Evolutionary conservation across 2,888 invertebrate genomes (phyloP).

Genomic region (Melanostoma mellinum): DNA sequence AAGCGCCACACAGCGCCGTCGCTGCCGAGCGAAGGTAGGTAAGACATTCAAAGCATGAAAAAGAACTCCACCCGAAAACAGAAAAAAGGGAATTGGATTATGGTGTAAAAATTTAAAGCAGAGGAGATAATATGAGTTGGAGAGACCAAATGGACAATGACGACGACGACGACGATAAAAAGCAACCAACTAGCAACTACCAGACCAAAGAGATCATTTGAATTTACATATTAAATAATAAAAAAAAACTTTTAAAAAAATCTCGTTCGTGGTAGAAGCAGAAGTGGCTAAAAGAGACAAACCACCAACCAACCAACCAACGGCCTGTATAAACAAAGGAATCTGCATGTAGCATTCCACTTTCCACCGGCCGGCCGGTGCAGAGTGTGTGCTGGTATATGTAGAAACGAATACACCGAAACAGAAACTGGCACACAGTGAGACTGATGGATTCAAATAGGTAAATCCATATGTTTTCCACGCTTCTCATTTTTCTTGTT

Average conservation of each 20-base stretch:
- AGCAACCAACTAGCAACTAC: not conserved
- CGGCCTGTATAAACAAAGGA: constrained; percentile 55
- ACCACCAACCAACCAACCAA: constrained; percentile 49
- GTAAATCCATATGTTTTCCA: constrained; percentile 48
- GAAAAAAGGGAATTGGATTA: constrained; percentile 4
- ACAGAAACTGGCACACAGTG: constrained; percentile 5
- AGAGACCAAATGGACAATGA: not conserved
- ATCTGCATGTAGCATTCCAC: constrained; percentile 22
- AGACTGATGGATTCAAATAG: constrained; percentile 40
- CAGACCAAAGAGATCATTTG: constrained; percentile 20
- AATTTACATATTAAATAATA: constrained; percentile 50
- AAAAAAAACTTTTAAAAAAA: not conserved
- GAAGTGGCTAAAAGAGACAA: constrained; percentile 21
- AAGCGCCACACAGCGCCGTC: constrained; percentile 25
- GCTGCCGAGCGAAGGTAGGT: constrained; percentile 3
- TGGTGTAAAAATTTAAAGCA: constrained; percentile 35
- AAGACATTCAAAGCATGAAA: constrained; percentile 10
- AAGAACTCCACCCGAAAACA: constrained; percentile 13
- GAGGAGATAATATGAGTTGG: constrained; percentile 1
- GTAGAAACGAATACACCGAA: constrained; percentile 6
- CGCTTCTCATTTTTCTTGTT: constrained; percentile 13
- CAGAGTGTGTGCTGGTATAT: not conserved
- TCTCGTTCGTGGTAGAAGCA: not conserved
- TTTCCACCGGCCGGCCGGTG: constrained; percentile 3
- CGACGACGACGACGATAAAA: not conserved